These are phyloP conservation scores for Clarias macrocephalus DNA, from an alignment of 2,113 vertebrate species.

Conservation along the genomic window DNA sequence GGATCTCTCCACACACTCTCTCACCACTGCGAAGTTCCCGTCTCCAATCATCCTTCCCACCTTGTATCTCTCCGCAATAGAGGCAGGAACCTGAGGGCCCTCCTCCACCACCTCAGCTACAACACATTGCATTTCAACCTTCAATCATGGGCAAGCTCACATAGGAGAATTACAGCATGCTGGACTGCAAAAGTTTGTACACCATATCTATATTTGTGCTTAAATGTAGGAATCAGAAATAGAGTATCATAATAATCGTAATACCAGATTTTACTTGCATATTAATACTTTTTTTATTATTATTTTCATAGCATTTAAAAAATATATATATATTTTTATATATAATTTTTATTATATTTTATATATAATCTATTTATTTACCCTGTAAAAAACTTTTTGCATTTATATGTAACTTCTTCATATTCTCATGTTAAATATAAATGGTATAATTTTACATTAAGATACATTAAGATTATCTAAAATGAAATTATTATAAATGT, in stretches of 20 bases:
- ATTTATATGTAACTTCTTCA: too few species aligned
- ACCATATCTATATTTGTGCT: background rate
- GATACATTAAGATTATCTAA: background rate
- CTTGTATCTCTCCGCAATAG: slow-evolving; percentile 93
- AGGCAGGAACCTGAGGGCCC: slow-evolving; percentile 82
- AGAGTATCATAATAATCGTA: too few species aligned
- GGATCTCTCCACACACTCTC: slow-evolving; percentile 96
- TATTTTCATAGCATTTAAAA: too few species aligned
- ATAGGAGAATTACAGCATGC: background rate
- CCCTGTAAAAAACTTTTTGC: too few species aligned
- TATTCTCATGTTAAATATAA: background rate
- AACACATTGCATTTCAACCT: slow-evolving; percentile 15
- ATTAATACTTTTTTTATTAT: too few species aligned
- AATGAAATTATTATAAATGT: background rate
- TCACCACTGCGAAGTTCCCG: slow-evolving; percentile 96
- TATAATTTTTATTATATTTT: too few species aligned
- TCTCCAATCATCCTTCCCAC: slow-evolving; percentile 94
- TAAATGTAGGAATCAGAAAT: background rate
- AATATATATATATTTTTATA: too few species aligned
- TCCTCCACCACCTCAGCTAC: slow-evolving; percentile 86
- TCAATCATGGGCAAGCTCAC: background rate
- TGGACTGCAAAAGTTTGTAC: background rate
- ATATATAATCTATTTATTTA: too few species aligned
- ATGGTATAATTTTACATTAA: background rate
- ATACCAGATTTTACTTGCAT: too few species aligned